Evolutionary conservation across 2,888 invertebrate species (phyloP).

Genomic region (Drosophila leonis): DNA sequence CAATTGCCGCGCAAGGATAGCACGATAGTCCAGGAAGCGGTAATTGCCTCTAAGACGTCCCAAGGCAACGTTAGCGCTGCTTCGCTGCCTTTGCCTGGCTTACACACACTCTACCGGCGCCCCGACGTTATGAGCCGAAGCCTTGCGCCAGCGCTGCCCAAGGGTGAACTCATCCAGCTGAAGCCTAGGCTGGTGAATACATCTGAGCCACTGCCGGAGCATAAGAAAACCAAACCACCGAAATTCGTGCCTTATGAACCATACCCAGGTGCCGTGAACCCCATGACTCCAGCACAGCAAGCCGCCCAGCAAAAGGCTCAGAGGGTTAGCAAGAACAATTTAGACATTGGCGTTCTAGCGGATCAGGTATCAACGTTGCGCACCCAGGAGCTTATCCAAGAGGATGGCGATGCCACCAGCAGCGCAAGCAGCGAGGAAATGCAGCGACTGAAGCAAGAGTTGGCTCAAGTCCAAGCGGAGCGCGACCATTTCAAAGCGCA

Average conservation of each 20-base stretch:
- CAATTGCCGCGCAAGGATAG: conserved; percentile 74
- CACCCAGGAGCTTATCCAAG: conserved; percentile 87
- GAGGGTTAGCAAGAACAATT: conserved; percentile 86
- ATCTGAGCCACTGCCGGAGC: conserved; percentile 62
- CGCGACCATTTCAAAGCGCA: conserved; percentile 92
- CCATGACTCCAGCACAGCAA: conserved; percentile 87
- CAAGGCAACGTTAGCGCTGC: not conserved
- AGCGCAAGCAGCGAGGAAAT: conserved; percentile 47
- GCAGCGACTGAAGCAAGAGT: conserved; percentile 61
- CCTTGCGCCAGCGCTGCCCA: conserved; percentile 86
- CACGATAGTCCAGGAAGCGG: conserved; percentile 63
- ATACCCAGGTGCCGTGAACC: conserved; percentile 93
- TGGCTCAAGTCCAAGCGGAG: conserved; percentile 87
- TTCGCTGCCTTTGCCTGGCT: conserved; percentile 66
- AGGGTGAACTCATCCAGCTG: conserved; percentile 87
- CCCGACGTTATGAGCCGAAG: conserved; percentile 72
- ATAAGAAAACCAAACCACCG: conserved; percentile 87
- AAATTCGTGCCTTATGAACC: conserved; percentile 96
- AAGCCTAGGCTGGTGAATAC: conserved; percentile 88
- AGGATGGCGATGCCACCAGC: conserved; percentile 74
- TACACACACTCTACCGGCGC: conserved; percentile 80
- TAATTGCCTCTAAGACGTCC: conserved; percentile 56
- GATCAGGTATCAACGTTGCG: conserved; percentile 90
- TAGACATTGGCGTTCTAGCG: conserved; percentile 89
- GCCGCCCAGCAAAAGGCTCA: conserved; percentile 62